Percentiles rank a stretch among this genome's conserved stretches.
Conservation (phyloP, 1,140 invertebrate genomes). For the Apis laboriosa region DNA sequence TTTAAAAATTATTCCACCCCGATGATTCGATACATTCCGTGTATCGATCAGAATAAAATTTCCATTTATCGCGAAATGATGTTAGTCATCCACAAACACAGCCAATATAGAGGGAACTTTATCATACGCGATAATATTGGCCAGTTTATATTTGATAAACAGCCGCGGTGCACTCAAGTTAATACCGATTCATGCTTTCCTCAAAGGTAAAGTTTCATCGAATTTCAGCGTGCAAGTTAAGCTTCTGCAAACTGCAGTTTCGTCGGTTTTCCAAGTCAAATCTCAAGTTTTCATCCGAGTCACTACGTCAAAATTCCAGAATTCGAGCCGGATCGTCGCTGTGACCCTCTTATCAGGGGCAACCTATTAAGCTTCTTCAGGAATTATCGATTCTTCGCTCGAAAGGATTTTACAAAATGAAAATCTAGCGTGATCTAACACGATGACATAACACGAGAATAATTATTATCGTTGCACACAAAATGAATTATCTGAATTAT, state of each 20-base stretch:
- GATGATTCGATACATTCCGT: no score
- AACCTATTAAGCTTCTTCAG: not conserved
- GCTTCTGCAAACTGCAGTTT: constrained; percentile 2
- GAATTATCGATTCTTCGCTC: not conserved
- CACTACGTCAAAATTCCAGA: constrained; percentile 14
- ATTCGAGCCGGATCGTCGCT: not conserved
- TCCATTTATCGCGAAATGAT: not conserved
- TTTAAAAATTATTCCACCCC: no score
- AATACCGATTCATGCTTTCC: constrained; percentile 25
- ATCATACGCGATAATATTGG: not conserved
- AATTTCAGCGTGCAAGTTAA: constrained; percentile 13
- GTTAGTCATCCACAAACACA: not conserved
- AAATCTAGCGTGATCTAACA: not conserved
- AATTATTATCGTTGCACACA: not conserved
- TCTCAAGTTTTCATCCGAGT: constrained; percentile 31
- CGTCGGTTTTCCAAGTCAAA: constrained; percentile 31
- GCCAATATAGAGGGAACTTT: not conserved
- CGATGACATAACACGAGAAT: not conserved
- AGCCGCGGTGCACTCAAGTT: constrained; percentile 4
- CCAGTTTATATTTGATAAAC: constrained; percentile 37
- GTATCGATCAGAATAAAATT: not conserved
- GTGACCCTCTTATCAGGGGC: not conserved
- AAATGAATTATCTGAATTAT: no score
- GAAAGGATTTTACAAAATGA: not conserved
- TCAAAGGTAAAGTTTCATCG: constrained; percentile 33